Evolutionary conservation across 30 jellyfish, hydroid and myxozoan species (phyloP).

Genomic region (Catostylus mosaicus): DNA sequence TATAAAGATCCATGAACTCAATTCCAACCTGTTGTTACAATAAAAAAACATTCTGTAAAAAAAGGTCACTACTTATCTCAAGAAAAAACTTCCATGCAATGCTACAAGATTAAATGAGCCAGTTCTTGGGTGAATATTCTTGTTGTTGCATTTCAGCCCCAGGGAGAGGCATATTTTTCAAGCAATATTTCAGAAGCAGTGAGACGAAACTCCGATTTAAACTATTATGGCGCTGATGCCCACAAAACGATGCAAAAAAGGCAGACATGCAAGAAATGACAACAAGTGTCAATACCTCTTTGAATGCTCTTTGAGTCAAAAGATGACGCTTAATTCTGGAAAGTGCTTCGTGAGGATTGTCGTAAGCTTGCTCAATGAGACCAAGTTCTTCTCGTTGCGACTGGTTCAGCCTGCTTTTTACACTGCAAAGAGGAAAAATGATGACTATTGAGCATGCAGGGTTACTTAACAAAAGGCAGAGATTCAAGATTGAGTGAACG

Average conservation of each 20-base stretch:
- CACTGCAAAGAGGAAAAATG: slow-evolving; percentile 50
- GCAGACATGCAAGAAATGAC: neutral
- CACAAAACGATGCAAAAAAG: neutral
- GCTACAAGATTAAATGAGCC: too few species aligned
- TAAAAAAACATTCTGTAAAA: too few species aligned
- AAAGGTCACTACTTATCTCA: too few species aligned
- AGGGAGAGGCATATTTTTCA: too few species aligned
- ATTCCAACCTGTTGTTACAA: slow-evolving; percentile 86
- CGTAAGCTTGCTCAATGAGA: slow-evolving; percentile 98
- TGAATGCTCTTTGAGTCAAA: slow-evolving; percentile 98
- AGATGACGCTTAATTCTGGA: slow-evolving; percentile 99
- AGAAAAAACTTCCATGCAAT: too few species aligned
- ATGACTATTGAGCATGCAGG: too few species aligned
- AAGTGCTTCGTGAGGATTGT: slow-evolving; percentile 99
- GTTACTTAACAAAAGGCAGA: too few species aligned
- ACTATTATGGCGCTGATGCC: too few species aligned
- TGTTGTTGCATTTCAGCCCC: too few species aligned
- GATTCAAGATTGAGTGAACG: neutral
- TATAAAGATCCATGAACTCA: slow-evolving; percentile 98
- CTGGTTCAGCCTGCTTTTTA: slow-evolving; percentile 96
- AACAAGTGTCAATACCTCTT: slow-evolving; percentile 67
- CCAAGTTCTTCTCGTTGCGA: slow-evolving; percentile 99
- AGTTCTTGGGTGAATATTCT: too few species aligned
- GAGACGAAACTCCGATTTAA: too few species aligned
- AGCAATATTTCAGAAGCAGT: too few species aligned